Base-by-base conservation (phyloP, 2,888 invertebrate species). In the Pachymerium ferrugineum region DNA sequence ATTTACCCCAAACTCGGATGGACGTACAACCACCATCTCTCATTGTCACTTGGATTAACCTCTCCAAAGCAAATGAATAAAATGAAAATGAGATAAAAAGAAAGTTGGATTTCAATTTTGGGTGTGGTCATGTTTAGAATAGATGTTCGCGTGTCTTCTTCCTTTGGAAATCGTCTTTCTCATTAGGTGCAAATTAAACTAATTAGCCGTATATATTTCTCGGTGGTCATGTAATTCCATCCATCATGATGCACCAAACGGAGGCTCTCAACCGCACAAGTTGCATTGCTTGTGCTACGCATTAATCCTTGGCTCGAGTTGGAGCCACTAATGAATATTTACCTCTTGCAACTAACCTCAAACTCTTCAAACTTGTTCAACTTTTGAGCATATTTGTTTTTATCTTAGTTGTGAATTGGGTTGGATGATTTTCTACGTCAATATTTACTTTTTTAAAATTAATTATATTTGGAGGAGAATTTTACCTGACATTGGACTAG, bases 141-240 rank as follows among this genome's bases (percentile, higher is more conserved):
- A 28, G 54, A 54, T 54, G 54, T 54, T 54, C 54, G 54, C 54
- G 54, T 54, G 54, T 54, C 54, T 6, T n/a, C n/a, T n/a, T 54
- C 22, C 22, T 54, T 54, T 54, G 54, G 54, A 54, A 54, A 54
- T 54, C 54, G 54, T 54, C 54, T 54, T 54, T 54, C 54, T 54
- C 54, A 54, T 54, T 54, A 54, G 54, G 54, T 54, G 54, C 54
- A 54, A 54, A 54, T 54, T 54, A 54, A 54, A 54, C 54, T 54
- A 54, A 54, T 54, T 54, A 54, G 54, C 54, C 54, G 54, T 54
- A 54, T 54, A 54, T 54, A 54, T 54, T 54, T 54, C 54, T 54
- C 54, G 54, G 54, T 25, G 54, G 54, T 54, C 54, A 54, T 54
- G 54, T 54, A 54, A 54, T 54, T 54, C 54, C 54, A 54, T 54